Conservation (phyloP, 2,888 invertebrate species). For the Noctuana brunneofusca region DNA sequence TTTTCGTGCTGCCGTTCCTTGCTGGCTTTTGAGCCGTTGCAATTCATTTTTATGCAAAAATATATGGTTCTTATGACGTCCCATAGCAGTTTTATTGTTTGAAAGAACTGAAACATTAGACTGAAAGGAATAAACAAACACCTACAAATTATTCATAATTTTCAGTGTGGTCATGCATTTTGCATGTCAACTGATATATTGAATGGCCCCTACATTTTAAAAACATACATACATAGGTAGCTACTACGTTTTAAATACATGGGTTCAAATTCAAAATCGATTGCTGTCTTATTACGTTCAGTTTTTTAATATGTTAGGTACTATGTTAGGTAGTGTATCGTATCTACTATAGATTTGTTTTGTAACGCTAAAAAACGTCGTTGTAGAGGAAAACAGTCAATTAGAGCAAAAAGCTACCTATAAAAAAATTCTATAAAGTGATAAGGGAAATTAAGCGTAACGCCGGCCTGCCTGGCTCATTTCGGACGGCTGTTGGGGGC, state of each 20-base stretch:
- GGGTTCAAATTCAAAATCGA: too few relatives aligned
- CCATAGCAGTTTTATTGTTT: slow-evolving; percentile 25
- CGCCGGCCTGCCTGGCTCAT: slow-evolving; percentile 48
- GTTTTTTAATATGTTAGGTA: too few relatives aligned
- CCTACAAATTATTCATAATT: background rate
- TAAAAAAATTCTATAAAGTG: slow-evolving; percentile 45
- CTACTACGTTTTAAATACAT: too few relatives aligned
- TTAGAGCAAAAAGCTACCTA: slow-evolving; percentile 12
- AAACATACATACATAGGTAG: too few relatives aligned
- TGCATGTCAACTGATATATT: too few relatives aligned
- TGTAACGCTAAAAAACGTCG: too few relatives aligned
- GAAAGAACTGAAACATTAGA: background rate
- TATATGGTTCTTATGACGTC: slow-evolving; percentile 40
- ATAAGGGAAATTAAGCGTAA: slow-evolving; percentile 57
- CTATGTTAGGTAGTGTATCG: too few relatives aligned
- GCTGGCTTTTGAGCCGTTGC: slow-evolving; percentile 52
- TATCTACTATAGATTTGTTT: too few relatives aligned
- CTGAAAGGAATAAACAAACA: background rate
- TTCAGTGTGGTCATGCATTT: slow-evolving; percentile 11
- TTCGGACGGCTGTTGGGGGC: slow-evolving; percentile 46
- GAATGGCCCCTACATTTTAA: too few relatives aligned
- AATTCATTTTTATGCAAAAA: slow-evolving; percentile 56
- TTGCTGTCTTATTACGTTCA: too few relatives aligned
- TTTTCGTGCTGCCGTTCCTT: slow-evolving; percentile 39
- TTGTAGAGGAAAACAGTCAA: too few relatives aligned